Evolutionary conservation across 2,888 invertebrate species (phyloP), one percentile per base, ranked within the genome.

Genomic region (Monopis laevigella): DNA sequence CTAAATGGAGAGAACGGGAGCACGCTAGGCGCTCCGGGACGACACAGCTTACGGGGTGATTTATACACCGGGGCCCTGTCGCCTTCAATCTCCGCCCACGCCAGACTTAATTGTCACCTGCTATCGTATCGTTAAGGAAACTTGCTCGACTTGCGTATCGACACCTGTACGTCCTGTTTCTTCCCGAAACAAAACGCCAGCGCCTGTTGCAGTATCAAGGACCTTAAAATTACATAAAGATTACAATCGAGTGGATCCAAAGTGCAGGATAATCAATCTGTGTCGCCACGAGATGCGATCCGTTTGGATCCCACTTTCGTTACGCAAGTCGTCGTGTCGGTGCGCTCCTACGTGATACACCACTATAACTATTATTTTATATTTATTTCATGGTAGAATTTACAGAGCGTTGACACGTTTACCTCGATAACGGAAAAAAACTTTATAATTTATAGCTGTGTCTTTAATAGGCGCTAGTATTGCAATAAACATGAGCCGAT

Each of bases 41-140:
- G 17, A 27, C 17, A 39, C 27, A 54, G 54, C 56, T 68, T 66
- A 60, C 56, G 40, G 36, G 44, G 51, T 62, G 64, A 69, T 68
- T 65, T 70, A 69, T 66, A 52, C 47, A 51, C 12, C 2, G 11
- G 11, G 6, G 12, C 14, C 7, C 11, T 29, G 29, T 29, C 29
- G n/a, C 28, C 12, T 29, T 29, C 6, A 12, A 29, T 29, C 29
- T 13, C 29, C 13, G 29, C 29, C 29, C 14, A 29, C 12, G 12
- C 29, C 14, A n/a, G n/a, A n/a, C n/a, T 29, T 29, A 2, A 29
- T 29, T 29, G 29, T 29, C 29, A 29, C 29, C 14, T 29, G n/a
- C n/a, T n/a, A n/a, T n/a, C n/a, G n/a, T n/a, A n/a, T n/a, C n/a
- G n/a, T n/a, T n/a, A n/a, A n/a, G n/a, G n/a, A n/a, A n/a, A n/a